Base-by-base conservation (phyloP, 1,140 invertebrate species). In the Meloidogyne exigua region DNA sequence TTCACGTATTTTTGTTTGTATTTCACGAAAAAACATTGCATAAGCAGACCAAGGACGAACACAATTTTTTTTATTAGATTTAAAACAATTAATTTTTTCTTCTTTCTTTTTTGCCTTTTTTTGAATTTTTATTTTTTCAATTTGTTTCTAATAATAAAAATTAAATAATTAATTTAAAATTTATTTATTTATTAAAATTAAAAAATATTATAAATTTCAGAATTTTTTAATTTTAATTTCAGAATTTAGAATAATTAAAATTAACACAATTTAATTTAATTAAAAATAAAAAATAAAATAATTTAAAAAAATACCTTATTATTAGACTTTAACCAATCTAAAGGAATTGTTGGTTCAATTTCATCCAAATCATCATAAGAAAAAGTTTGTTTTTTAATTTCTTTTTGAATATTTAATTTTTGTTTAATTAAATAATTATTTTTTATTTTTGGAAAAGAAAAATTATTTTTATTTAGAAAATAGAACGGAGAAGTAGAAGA, bases 21-120 rank as follows among this genome's bases (percentile, higher is more conserved):
- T n/a, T 18, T 72, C 44, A 63, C 70, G 70, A 72, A 72, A 72
- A 28, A 72, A 72, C 10, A 72, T n/a, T 0, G 70, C 42, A 57
- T 72, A 72, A 57, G 70, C 70, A n/a, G 66, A 68, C 28, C 66
- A 68, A 32, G 39, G 66, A 23, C 49, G 49, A 57, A 57, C 49
- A 13, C 44, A 0, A 18, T 44, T 44, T 44, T 15, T 49, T 13
- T 49, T n/a, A n/a, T n/a, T 18, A 18, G 1, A 42, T 12, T 42
- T 42, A 32, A 39, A 39, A 39, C 13, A 44, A 44, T 44, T 44
- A 44, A 9, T 42, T 10, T 42, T 42, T 12, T 12, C 9, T 12
- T 42, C 39, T 42, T 42, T 42, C 9, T 42, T 42, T 42, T 49
- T 49, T 49, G 12, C 18, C 3, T 15, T 57, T 57, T 57, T 57